These are phyloP conservation scores for Promerops cafer DNA, from an alignment of 2,113 vertebrate species.

Conservation along the genomic window DNA sequence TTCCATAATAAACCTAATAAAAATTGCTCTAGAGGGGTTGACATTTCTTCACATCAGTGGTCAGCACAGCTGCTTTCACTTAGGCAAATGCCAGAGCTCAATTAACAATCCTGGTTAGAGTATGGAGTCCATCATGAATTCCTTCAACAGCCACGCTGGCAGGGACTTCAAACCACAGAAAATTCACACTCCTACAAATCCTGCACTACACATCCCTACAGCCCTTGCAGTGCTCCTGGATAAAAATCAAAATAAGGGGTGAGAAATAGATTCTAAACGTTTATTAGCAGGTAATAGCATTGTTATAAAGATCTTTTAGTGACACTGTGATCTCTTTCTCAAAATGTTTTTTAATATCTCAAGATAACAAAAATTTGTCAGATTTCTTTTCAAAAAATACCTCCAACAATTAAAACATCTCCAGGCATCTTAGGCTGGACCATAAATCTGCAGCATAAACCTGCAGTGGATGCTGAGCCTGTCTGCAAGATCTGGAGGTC, in stretches of 20 bases:
- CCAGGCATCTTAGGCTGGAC: not conserved
- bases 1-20: not conserved
- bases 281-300: not conserved
- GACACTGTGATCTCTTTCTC: accelerated
- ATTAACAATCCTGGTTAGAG: not conserved
- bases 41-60: not conserved
- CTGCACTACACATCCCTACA: not conserved
- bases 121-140: not conserved
- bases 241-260: not conserved
- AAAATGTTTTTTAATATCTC: not conserved
- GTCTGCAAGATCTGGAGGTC: not conserved
- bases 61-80: constrained; percentile 47
- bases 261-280: not conserved
- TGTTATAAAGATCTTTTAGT: not conserved
- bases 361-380: not conserved
- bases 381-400: not conserved
- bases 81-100: constrained; percentile 5
- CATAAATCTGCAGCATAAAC: not conserved
- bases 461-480: not conserved
- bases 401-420: not conserved
- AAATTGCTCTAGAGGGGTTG: not conserved
- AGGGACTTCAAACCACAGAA: not conserved
- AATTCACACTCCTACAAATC: not conserved
- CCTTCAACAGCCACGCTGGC: constrained; percentile 27
- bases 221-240: not conserved